phyloP scores from a whole-genome alignment of 1,140 invertebrate genomes.

The Magallana angulata region DNA sequence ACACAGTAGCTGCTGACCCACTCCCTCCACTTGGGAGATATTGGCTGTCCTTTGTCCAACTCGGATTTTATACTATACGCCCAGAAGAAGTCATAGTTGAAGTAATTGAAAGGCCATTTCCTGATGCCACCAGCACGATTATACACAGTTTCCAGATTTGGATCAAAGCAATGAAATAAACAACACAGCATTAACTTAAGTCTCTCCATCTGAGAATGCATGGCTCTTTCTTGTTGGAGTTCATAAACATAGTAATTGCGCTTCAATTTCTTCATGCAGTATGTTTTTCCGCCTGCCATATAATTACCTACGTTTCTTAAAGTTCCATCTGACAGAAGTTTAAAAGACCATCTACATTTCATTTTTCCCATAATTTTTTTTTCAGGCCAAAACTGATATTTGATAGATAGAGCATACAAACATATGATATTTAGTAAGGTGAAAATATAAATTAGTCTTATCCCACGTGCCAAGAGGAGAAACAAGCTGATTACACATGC shows the following conservation, averaged over 20 bases:
- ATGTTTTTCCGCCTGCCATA: not conserved
- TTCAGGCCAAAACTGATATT: not conserved
- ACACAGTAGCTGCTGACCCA: too few relatives aligned
- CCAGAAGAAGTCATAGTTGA: constrained; percentile 13
- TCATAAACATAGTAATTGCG: not conserved
- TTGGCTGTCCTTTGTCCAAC: not conserved
- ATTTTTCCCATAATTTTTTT: not conserved
- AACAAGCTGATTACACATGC: not conserved
- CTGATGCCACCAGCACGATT: not conserved
- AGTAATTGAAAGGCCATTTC: not conserved
- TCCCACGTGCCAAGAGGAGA: too few relatives aligned
- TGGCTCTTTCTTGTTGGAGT: not conserved
- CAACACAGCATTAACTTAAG: not conserved
- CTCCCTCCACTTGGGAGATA: too few relatives aligned
- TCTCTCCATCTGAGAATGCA: not conserved
- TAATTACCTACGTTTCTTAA: not conserved
- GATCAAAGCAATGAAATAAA: not conserved
- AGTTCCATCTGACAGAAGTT: not conserved
- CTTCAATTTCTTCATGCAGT: not conserved
- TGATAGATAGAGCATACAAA: not conserved
- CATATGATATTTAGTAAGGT: not conserved
- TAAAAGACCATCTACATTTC: not conserved
- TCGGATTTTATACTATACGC: not conserved
- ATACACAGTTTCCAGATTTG: not conserved
- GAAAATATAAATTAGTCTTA: not conserved